Evolutionary conservation across 2,113 vertebrate genomes (phyloP).

Genomic region (Xiphias gladius): DNA sequence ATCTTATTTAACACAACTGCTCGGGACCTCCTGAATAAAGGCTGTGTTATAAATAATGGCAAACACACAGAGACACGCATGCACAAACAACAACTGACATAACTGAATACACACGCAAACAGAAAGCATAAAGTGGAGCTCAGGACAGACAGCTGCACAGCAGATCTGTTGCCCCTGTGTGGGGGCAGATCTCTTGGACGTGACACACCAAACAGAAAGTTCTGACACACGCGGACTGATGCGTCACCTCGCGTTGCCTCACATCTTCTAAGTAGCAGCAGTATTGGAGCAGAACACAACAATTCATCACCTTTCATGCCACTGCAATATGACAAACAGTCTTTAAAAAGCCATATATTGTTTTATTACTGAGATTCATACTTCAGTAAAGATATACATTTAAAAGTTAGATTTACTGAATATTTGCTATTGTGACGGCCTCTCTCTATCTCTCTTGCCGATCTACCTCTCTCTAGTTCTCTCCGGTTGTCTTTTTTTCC

Average conservation of each 20-base stretch:
- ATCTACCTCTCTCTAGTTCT: too few species aligned
- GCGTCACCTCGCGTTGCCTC: slow-evolving; percentile 42
- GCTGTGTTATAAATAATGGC: slow-evolving; percentile 16
- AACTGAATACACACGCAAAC: slow-evolving; percentile 43
- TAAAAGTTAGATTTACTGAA: too few species aligned
- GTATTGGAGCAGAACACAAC: not conserved
- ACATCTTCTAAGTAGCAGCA: slow-evolving; percentile 25
- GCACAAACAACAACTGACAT: slow-evolving; percentile 49
- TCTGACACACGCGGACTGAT: slow-evolving; percentile 43
- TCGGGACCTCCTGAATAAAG: slow-evolving; percentile 29
- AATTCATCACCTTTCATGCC: not conserved
- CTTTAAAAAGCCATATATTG: not conserved
- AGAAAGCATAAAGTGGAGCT: slow-evolving; percentile 54
- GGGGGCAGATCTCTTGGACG: slow-evolving; percentile 10
- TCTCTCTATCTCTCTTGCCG: too few species aligned
- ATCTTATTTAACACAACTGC: slow-evolving; percentile 50
- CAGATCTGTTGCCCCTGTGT: slow-evolving; percentile 42
- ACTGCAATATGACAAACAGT: not conserved
- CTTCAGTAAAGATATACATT: too few species aligned
- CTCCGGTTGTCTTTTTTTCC: too few species aligned
- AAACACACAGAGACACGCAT: slow-evolving; percentile 25
- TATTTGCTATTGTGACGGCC: too few species aligned
- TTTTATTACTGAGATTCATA: not conserved
- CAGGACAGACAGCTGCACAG: slow-evolving; percentile 45
- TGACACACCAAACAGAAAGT: slow-evolving; percentile 34